Evolutionary conservation across 64 coral and sea anemone species (phyloP), one percentile per base, ranked within the genome.

Genomic region (Anthopleura sola): DNA sequence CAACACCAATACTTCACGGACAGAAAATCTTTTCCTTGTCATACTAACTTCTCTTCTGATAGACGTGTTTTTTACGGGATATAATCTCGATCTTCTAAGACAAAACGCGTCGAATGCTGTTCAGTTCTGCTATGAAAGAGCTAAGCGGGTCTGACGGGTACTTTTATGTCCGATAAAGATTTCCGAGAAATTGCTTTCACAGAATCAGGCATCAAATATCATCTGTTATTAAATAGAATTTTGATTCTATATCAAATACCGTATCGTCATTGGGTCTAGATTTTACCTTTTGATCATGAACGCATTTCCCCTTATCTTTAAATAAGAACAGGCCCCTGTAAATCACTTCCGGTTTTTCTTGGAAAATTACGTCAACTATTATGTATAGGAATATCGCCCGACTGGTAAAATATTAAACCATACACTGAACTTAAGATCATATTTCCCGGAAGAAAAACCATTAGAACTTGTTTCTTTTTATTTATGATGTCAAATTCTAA

Each of bases 341-440:
- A 32, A 29, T 29, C 29, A 71, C 66, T 71, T 71, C 66, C 66
- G 66, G 66, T 71, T 71, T n/a, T 71, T 71, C 66, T 71, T 71
- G 66, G 66, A 71, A 71, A 71, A n/a, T n/a, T n/a, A n/a, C n/a
- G n/a, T n/a, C n/a, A n/a, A n/a, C n/a, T n/a, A n/a, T n/a, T n/a
- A n/a, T n/a, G n/a, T n/a, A n/a, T 16, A 2, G n/a, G 10, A 71
- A 71, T 71, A 16, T 33, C 9, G 14, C 34, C 28, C 1, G 26
- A 68, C n/a, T 34, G 0, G 34, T 36, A 15, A 71, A 34, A 71
- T 34, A 71, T 34, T 34, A 7, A 33, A 71, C 10, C 11, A 32
- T 14, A 34, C 2, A 31, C 1, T 71, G 29, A 71, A 34, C 20
- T 62, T 62, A 15, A 15, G 34, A 32, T 11, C 1, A 14, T 15